phyloP scores from a whole-genome alignment of 1,140 invertebrate species.

The Eurosta solidaginis region DNA sequence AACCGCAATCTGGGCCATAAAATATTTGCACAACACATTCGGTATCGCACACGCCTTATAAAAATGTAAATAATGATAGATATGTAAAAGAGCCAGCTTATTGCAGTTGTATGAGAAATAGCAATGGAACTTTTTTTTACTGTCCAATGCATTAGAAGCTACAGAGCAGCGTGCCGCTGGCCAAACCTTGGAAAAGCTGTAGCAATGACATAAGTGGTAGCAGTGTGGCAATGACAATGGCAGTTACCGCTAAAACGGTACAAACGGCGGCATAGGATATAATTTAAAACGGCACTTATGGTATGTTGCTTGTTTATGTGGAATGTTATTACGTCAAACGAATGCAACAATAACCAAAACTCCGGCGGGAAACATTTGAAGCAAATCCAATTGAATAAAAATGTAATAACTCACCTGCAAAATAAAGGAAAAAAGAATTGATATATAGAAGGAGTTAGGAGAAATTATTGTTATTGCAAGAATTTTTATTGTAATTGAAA shows the following conservation, averaged over 20 bases:
- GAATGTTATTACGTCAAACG: background rate
- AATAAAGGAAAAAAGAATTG: background rate
- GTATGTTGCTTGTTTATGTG: background rate
- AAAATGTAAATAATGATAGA: too few relatives aligned
- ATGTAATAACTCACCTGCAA: conserved; percentile 29
- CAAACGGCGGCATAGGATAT: background rate
- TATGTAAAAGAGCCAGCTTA: too few relatives aligned
- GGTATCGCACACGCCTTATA: too few relatives aligned
- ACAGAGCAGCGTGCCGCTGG: too few relatives aligned
- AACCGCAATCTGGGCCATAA: too few relatives aligned
- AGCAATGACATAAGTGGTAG: background rate
- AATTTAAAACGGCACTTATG: background rate
- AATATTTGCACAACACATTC: too few relatives aligned
- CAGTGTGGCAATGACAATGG: background rate
- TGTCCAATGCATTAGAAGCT: too few relatives aligned
- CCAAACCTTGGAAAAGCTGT: background rate
- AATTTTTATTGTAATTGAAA: background rate
- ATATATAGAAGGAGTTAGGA: background rate
- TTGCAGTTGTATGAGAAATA: too few relatives aligned
- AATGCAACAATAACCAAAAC: too few relatives aligned
- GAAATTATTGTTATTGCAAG: conserved; percentile 9
- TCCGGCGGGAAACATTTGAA: background rate
- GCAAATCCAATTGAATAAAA: background rate
- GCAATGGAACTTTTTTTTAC: too few relatives aligned
- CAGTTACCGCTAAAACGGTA: background rate